phyloP scores from a whole-genome alignment of 2,113 vertebrate genomes.

The Grammomys dolichurus region DNA sequence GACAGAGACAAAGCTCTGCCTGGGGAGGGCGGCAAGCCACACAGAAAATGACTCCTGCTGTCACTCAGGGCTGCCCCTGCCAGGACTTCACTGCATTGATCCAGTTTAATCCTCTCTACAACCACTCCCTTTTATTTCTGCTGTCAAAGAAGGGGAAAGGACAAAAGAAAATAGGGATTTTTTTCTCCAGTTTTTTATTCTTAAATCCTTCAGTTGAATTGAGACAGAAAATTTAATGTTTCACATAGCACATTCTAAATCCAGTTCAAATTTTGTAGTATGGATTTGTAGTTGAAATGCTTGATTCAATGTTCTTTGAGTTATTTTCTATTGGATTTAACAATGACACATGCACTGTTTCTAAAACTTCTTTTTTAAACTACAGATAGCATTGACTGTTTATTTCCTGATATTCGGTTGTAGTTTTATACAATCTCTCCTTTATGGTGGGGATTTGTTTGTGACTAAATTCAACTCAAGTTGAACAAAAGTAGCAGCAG shows the following conservation, averaged over 20 bases:
- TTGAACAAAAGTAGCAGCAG: background rate
- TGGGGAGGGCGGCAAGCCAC: background rate
- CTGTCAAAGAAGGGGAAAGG: background rate
- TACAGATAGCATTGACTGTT: background rate
- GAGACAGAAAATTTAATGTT: conserved; percentile 34
- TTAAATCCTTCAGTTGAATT: conserved; percentile 37
- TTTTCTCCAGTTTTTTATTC: conserved; percentile 22
- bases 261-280: conserved; percentile 22
- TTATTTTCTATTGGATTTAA: conserved; percentile 44
- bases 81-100: conserved; percentile 24
- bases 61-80: conserved; percentile 5
- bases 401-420: conserved; percentile 14
- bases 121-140: conserved; percentile 39
- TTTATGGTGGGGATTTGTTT: background rate
- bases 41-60: background rate
- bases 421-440: background rate
- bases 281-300: conserved; percentile 36
- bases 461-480: background rate
- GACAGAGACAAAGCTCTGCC: background rate
- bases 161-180: background rate
- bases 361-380: background rate
- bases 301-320: conserved; percentile 26
- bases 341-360: background rate
- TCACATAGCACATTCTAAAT: background rate
- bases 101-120: conserved; percentile 13